These are phyloP conservation scores for Solenopsis invicta DNA, from an alignment of 1,140 invertebrate genomes.

Conservation along the genomic window DNA sequence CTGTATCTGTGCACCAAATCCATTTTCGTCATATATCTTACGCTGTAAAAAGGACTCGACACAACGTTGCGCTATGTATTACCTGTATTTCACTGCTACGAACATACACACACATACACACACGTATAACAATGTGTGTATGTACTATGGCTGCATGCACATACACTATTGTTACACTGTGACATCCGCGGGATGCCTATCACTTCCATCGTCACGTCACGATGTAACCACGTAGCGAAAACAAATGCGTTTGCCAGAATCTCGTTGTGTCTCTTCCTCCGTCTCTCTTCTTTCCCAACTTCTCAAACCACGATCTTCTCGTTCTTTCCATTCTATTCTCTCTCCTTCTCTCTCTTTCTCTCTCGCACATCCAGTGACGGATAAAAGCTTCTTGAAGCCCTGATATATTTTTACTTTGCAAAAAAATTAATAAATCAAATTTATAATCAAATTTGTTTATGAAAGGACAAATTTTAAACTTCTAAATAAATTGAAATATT, in stretches of 20 bases:
- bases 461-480: not conserved
- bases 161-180: conserved; percentile 43
- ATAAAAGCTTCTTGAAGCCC: conserved; percentile 29
- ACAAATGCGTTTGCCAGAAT: conserved; percentile 62
- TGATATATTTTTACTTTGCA: conserved; percentile 43
- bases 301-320: conserved; percentile 22
- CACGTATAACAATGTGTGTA: not conserved
- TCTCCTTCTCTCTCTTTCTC: not conserved
- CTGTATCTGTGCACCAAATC: conserved; percentile 19
- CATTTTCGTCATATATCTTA: conserved; percentile 54
- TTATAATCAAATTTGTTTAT: too few species aligned
- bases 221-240: conserved; percentile 57
- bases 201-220: conserved; percentile 62
- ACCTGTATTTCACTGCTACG: conserved; percentile 22
- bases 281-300: conserved; percentile 44
- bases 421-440: not conserved
- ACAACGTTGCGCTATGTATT: conserved; percentile 52
- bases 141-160: not conserved
- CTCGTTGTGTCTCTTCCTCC: conserved; percentile 37
- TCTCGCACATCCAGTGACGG: not conserved
- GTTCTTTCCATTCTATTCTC: not conserved
- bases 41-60: conserved; percentile 44
- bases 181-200: conserved; percentile 51
- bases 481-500: not conserved
- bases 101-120: not conserved